Evolutionary conservation across 1,140 invertebrate species (phyloP), one percentile per base, ranked within the genome.

Genomic region (Danaus plexippus): DNA sequence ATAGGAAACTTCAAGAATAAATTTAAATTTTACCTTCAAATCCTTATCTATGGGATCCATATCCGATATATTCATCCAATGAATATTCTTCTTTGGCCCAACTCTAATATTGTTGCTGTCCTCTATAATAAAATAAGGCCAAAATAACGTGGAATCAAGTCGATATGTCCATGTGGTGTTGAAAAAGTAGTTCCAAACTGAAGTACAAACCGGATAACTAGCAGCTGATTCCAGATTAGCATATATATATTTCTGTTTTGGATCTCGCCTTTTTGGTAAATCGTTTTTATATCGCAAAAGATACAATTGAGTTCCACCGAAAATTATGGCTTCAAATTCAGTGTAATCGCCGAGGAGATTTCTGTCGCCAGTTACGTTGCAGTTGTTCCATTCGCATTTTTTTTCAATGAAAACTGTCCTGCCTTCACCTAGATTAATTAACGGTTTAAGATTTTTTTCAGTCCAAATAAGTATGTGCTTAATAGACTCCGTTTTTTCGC

Each of bases 161-260:
- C 90, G 88, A 65, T 93, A 93, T 3, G 90, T 90, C 82, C 89
- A 91, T 6, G 91, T 93, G 88, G 90, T 89, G 66, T 93, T 93
- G 59, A 92, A 89, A 55, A 69, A 85, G 4, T 60, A 52, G 41
- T 86, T 61, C 70, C 71, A 80, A 12, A 45, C 43, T 1, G 65
- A 43, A 18, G 57, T 47, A 22, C 71, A 73, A 11, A 79, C 18
- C 0, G 73, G 76, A 51, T 77, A 76, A 43, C 61, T 66, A 1
- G 53, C 58, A 1, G 76, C 69, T 1, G 76, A 59, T 50, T 81
- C 78, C 9, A 76, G 66, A 50, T 64, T 76, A 3, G 68, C 66
- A 15, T 68, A 81, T 0, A 79, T 62, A 53, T 75, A 81, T 53
- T 74, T 75, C 47, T 81, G 76, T 18, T 53, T 15, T 2, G 10